Conservation (phyloP, 2,888 invertebrate species). For the Ptychoptera contaminata region DNA sequence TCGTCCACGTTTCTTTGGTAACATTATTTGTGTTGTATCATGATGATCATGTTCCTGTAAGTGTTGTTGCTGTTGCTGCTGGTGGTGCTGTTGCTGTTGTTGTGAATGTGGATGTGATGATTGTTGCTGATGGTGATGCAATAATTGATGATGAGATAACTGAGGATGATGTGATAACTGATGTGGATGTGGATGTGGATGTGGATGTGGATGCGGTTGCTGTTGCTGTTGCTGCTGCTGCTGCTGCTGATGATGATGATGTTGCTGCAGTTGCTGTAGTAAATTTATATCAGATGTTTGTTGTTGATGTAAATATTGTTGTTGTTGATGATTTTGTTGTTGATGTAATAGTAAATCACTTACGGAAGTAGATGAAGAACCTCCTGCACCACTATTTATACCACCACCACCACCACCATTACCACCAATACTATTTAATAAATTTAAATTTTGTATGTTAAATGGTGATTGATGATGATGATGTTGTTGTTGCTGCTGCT, state of each 20-base stretch:
- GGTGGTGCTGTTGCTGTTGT: slow-evolving; percentile 15
- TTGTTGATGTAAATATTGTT: neutral
- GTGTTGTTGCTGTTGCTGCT: neutral
- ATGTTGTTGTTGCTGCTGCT: slow-evolving; percentile 1
- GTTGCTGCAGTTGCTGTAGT: neutral
- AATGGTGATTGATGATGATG: neutral
- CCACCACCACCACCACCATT: no score
- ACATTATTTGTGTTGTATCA: slow-evolving; percentile 13
- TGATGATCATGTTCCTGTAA: slow-evolving; percentile 7
- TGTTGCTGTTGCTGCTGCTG: slow-evolving; percentile 5
- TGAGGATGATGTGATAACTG: neutral
- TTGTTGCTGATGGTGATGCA: neutral
- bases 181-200: neutral
- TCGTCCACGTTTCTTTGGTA: slow-evolving; percentile 69
- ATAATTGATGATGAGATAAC: neutral
- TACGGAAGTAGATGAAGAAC: neutral
- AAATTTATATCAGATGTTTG: no score
- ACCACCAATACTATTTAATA: no score
- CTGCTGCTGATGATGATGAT: slow-evolving; percentile 3
- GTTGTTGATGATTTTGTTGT: neutral
- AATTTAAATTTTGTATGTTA: no score
- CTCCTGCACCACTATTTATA: no score
- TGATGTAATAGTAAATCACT: neutral
- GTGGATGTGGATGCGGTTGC: neutral
- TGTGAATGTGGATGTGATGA: slow-evolving; percentile 7